Percentiles rank a stretch among this genome's conserved stretches.
These are phyloP conservation scores for Phaonia tiefii DNA, from an alignment of 2,888 invertebrate genomes.

Conservation along the genomic window DNA sequence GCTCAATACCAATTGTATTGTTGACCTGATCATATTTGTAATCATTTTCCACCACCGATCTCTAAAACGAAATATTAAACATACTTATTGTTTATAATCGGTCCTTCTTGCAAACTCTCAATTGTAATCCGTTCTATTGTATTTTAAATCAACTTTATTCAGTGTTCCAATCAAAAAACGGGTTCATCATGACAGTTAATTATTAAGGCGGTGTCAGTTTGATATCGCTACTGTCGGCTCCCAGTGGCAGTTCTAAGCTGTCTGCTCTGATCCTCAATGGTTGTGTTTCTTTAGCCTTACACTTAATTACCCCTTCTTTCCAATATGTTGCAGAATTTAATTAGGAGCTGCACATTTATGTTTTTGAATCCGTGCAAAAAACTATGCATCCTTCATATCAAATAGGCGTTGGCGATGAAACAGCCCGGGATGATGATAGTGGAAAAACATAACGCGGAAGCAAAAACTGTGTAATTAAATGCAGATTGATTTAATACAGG, in stretches of 20 bases:
- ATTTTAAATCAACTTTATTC: conserved; percentile 34
- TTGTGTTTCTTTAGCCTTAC: conserved; percentile 39
- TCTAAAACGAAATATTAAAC: conserved; percentile 25
- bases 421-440: neutral
- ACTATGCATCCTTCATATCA: neutral
- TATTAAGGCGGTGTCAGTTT: conserved; percentile 3
- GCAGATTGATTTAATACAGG: conserved; percentile 51
- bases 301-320: conserved; percentile 55
- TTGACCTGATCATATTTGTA: conserved; percentile 17
- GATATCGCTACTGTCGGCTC: conserved; percentile 6
- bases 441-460: conserved; percentile 63
- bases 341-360: neutral
- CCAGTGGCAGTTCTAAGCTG: conserved; percentile 34
- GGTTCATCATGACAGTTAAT: conserved; percentile 36
- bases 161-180: conserved; percentile 33
- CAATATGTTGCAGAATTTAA: neutral
- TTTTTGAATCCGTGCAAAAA: neutral
- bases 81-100: conserved; percentile 1
- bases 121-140: conserved; percentile 23
- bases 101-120: neutral
- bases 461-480: conserved; percentile 64
- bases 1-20: neutral
- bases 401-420: neutral
- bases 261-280: neutral
- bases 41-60: neutral